These are phyloP conservation scores for Drosophila biarmipes DNA, from an alignment of 1,140 invertebrate species.

Conservation along the genomic window DNA sequence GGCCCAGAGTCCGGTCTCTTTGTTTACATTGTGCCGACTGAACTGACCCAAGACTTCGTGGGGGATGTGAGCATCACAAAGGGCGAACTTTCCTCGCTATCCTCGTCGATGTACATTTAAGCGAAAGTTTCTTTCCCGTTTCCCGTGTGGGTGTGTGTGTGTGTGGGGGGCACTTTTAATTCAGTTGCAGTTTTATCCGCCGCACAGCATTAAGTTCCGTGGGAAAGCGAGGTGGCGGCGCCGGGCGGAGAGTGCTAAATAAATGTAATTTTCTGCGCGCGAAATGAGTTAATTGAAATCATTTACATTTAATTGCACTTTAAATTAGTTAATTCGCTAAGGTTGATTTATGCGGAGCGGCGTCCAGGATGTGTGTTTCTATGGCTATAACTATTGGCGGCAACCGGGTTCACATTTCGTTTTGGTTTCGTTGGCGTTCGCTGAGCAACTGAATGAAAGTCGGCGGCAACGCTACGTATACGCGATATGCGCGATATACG, in stretches of 20 bases:
- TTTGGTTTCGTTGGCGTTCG: constrained; percentile 74
- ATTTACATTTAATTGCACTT: constrained; percentile 82
- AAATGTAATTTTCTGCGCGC: constrained; percentile 71
- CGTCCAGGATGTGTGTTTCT: neutral
- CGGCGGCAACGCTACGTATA: constrained; percentile 40
- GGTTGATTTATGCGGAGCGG: constrained; percentile 31
- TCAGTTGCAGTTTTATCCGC: constrained; percentile 77
- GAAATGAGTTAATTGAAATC: constrained; percentile 80
- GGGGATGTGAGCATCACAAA: constrained; percentile 84
- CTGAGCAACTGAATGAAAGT: constrained; percentile 60
- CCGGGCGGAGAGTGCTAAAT: constrained; percentile 46
- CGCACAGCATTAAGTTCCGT: constrained; percentile 72
- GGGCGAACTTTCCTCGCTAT: constrained; percentile 84
- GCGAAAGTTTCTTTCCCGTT: constrained; percentile 69
- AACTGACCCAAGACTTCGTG: constrained; percentile 81
- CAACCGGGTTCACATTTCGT: constrained; percentile 46
- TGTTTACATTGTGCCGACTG: constrained; percentile 72
- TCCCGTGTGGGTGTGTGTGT: constrained; percentile 22
- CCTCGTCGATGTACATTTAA: constrained; percentile 84
- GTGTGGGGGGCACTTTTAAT: constrained; percentile 67
- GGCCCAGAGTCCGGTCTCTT: constrained; percentile 26
- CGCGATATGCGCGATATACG: constrained; percentile 27
- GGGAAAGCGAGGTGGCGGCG: constrained; percentile 3
- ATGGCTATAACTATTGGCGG: constrained; percentile 15
- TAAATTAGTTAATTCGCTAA: constrained; percentile 74